Evolutionary conservation across 1,140 invertebrate species (phyloP).

Genomic region (Anastatus disparis): DNA sequence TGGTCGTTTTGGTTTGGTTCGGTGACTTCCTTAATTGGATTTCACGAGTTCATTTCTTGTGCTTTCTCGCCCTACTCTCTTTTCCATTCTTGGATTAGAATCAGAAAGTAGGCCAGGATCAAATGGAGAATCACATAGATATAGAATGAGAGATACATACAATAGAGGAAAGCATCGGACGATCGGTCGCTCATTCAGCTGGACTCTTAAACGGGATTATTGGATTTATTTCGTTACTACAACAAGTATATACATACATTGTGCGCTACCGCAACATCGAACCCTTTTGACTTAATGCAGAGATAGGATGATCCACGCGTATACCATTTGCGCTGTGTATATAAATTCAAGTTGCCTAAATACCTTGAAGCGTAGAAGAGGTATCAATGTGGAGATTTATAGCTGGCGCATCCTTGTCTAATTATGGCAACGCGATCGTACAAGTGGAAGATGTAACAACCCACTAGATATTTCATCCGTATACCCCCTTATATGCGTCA

Average conservation of each 20-base stretch:
- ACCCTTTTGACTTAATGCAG: neutral
- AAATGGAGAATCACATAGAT: neutral
- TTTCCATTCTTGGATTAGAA: neutral
- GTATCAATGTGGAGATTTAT: conserved; percentile 19
- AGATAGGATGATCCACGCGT: conserved; percentile 3
- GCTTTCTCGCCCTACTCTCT: neutral
- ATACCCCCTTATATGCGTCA: too few species aligned
- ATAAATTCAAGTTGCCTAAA: neutral
- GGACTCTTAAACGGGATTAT: conserved; percentile 27
- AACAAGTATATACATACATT: neutral
- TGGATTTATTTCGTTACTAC: conserved; percentile 1
- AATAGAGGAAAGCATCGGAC: neutral
- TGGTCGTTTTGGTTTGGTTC: too few species aligned
- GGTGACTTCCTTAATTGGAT: conserved; percentile 41
- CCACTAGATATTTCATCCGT: conserved; percentile 8
- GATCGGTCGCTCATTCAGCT: neutral
- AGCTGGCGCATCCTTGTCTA: neutral
- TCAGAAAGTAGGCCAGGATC: neutral
- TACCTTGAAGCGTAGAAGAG: too few species aligned
- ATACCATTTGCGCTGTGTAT: neutral
- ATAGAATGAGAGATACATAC: too few species aligned
- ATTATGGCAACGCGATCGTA: conserved; percentile 3
- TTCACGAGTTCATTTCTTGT: conserved; percentile 30
- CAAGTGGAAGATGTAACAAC: neutral
- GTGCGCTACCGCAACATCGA: neutral